Conservation (phyloP, 2,888 invertebrate species). For the Caenorhabditis drosophilae region DNA sequence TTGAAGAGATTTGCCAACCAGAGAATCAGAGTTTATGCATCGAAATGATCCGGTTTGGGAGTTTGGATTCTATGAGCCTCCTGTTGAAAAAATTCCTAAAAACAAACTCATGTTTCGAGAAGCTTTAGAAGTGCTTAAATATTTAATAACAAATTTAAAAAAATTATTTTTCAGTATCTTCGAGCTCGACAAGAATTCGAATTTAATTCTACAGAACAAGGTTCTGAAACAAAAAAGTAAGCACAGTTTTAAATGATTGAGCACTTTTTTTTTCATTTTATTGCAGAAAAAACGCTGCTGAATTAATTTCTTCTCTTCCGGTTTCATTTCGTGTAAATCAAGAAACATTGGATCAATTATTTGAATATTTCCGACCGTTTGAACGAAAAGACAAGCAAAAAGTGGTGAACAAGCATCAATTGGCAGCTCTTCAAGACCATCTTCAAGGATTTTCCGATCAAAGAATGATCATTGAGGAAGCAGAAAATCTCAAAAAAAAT, state of each 20-base stretch:
- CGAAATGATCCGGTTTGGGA: constrained; percentile 60
- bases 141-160: too few relatives aligned
- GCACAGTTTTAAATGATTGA: too few relatives aligned
- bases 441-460: constrained; percentile 47
- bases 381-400: constrained; percentile 56
- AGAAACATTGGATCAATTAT: constrained; percentile 55
- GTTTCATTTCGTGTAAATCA: constrained; percentile 49
- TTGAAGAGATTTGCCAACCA: constrained; percentile 52
- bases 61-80: constrained; percentile 65
- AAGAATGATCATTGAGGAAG: constrained; percentile 23
- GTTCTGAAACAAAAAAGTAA: constrained; percentile 16
- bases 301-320: constrained; percentile 19
- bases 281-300: constrained; percentile 29
- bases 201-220: constrained; percentile 17
- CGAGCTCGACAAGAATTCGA: constrained; percentile 49
- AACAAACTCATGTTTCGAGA: constrained; percentile 61
- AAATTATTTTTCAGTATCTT: too few relatives aligned
- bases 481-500: constrained; percentile 20
- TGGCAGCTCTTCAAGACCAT: constrained; percentile 49
- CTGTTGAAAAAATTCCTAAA: constrained; percentile 56
- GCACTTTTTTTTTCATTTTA: background rate
- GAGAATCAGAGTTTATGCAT: constrained; percentile 54
- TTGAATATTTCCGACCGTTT: constrained; percentile 63
- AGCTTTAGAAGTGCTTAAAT: constrained; percentile 61
- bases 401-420: constrained; percentile 50